A percentile compares a stretch with the other conserved stretches of the same genome.
phyloP scores from a whole-genome alignment of 1,140 invertebrate species.

The Sitodiplosis mosellana region DNA sequence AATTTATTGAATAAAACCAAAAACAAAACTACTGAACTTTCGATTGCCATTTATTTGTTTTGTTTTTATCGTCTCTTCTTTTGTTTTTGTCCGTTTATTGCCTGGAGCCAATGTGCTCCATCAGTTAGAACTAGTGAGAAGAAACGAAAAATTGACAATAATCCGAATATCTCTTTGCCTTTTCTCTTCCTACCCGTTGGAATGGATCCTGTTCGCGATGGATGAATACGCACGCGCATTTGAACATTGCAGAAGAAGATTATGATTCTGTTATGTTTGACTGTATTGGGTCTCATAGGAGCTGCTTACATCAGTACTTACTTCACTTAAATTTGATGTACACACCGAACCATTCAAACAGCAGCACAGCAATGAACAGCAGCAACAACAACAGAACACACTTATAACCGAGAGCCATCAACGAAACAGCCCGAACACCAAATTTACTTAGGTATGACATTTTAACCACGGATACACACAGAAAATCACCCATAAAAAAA shows the following conservation, averaged over 20 bases:
- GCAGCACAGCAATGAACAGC: background rate
- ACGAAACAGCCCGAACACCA: background rate
- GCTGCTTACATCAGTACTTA: slow-evolving; percentile 33
- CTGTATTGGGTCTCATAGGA: slow-evolving; percentile 71
- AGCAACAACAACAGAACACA: background rate
- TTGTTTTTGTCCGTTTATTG: no score
- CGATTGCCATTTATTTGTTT: background rate
- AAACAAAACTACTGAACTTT: background rate
- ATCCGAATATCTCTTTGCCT: no score
- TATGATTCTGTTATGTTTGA: slow-evolving; percentile 93
- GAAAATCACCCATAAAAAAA: background rate
- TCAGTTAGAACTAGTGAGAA: no score
- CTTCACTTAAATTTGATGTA: background rate
- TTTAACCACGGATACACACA: background rate
- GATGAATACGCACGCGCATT: no score
- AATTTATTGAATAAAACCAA: background rate
- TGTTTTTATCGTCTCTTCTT: no score
- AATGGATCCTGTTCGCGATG: no score
- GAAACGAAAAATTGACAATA: no score
- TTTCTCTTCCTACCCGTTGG: no score
- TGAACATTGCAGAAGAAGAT: slow-evolving; percentile 83
- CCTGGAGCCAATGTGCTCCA: no score
- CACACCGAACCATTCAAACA: background rate
- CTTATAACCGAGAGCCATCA: background rate
- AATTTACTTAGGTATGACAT: background rate